A percentile compares a stretch with the other conserved stretches of the same genome.
phyloP scores from a whole-genome alignment of 2,797 vertebrate species.

The Cynopterus sphinx region DNA sequence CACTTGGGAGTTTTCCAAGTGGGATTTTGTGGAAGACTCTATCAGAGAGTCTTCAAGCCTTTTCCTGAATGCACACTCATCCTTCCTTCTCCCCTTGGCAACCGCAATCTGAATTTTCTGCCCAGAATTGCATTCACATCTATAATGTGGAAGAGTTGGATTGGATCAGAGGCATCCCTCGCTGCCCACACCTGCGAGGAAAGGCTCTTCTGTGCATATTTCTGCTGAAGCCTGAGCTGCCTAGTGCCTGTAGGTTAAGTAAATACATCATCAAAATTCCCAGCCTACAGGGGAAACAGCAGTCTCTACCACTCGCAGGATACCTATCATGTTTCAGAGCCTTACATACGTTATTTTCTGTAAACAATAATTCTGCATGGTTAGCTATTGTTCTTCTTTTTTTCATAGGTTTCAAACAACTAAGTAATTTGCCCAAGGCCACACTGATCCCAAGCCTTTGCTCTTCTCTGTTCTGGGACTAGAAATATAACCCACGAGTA shows the following conservation, averaged over 20 bases:
- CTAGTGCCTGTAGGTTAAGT: constrained; percentile 46
- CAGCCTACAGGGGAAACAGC: constrained; percentile 42
- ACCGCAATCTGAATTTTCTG: not conserved
- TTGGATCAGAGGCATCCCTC: not conserved
- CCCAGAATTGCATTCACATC: not conserved
- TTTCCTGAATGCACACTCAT: not conserved
- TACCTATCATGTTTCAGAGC: not conserved
- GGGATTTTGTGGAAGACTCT: not conserved
- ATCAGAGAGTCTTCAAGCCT: not conserved
- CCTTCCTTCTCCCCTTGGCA: not conserved
- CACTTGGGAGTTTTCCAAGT: constrained; percentile 7
- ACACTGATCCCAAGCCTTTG: not conserved
- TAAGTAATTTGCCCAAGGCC: constrained; percentile 33
- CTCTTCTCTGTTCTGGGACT: not conserved
- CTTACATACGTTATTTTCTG: not conserved
- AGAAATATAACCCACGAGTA: constrained; percentile 1
- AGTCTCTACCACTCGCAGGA: not conserved
- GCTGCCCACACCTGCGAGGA: not conserved
- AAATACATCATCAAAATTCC: constrained; percentile 47
- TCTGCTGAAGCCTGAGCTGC: not conserved
- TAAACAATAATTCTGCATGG: constrained; percentile 5
- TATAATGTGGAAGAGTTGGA: not conserved
- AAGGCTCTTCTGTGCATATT: not conserved
- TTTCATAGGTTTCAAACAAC: not conserved
- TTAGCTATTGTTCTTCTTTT: constrained; percentile 16